These are phyloP conservation scores for Prenolepis imparis DNA, from an alignment of 2,888 invertebrate species.

Conservation along the genomic window DNA sequence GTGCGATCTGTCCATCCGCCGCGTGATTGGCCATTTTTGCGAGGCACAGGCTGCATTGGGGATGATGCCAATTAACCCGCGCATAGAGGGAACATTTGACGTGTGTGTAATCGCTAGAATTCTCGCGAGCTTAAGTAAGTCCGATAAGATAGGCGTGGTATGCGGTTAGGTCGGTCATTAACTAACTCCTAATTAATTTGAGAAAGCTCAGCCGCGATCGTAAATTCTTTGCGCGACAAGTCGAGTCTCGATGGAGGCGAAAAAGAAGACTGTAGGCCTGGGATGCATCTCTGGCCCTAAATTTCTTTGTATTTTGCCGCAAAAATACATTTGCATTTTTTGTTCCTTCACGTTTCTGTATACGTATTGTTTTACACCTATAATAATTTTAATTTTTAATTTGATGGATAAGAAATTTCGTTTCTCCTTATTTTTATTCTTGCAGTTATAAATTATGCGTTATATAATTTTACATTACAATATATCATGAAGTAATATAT, in stretches of 20 bases:
- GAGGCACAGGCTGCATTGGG: slow-evolving; percentile 3
- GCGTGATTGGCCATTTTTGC: slow-evolving; percentile 14
- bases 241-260: slow-evolving; percentile 7
- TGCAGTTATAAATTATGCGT: not conserved
- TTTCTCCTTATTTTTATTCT: not conserved
- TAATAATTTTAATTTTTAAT: not conserved
- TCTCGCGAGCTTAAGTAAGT: slow-evolving; percentile 43
- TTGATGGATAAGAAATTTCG: not conserved
- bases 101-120: slow-evolving; percentile 49
- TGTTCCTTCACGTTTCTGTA: not conserved
- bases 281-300: not conserved
- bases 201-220: not conserved
- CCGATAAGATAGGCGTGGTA: slow-evolving; percentile 45
- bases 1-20: slow-evolving; percentile 20
- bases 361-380: not conserved
- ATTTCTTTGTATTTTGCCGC: not conserved
- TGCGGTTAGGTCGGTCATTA: slow-evolving; percentile 30
- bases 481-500: not conserved
- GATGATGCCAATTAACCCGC: slow-evolving; percentile 50
- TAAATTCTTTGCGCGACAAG: slow-evolving; percentile 21
- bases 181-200: slow-evolving; percentile 42
- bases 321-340: not conserved
- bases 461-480: not conserved
- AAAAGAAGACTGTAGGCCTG: not conserved
- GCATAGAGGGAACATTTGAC: slow-evolving; percentile 34